Evolutionary conservation across 2,113 vertebrate genomes (phyloP), one percentile per base, ranked within the genome.

Genomic region (Chaenogobius annularis): DNA sequence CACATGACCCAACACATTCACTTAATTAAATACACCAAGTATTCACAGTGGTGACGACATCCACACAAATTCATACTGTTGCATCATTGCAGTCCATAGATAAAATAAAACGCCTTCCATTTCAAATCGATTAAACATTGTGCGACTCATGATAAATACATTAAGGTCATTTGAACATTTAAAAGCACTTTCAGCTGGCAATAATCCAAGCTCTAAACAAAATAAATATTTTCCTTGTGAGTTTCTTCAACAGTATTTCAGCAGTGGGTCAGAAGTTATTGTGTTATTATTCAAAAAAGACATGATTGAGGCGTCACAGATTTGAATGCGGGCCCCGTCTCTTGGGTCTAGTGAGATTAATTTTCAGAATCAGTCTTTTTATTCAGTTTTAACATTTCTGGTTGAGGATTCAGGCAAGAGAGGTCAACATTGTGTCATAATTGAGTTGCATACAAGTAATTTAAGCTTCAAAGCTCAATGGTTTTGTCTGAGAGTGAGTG

Each of bases 71-170:
- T 20, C 66, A 59, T 50, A 63, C 54, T 69, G 73, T 77, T 55
- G 55, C 52, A 66, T n/a, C 66, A 31, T 74, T 73, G 68, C 58
- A 66, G 68, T 75, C 83, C 5, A 77, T 67, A 68, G 61, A 73
- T 70, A 35, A 83, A 83, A 89, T 81, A 70, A 80, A 26, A 58
- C 13, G 13, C 55, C 22, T 58, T 26, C 55, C 23, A 58, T 26
- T 26, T 58, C 55, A 58, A 55, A 55, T 55, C 20, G 54, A 10
- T 55, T n/a, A 23, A 58, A 58, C 61, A 83, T 40, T 71, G 75
- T 81, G 72, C 66, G 74, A 77, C 58, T 79, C 83, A 84, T 75
- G 61, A 77, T 55, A 80, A 55, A 77, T 44, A 87, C 44, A 70
- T 72, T 22, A 77, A 37, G 54, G 73, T 65, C 68, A 64, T 82